Evolutionary conservation across 2,888 invertebrate genomes (phyloP).

Genomic region (Drosophila paramelanica): DNA sequence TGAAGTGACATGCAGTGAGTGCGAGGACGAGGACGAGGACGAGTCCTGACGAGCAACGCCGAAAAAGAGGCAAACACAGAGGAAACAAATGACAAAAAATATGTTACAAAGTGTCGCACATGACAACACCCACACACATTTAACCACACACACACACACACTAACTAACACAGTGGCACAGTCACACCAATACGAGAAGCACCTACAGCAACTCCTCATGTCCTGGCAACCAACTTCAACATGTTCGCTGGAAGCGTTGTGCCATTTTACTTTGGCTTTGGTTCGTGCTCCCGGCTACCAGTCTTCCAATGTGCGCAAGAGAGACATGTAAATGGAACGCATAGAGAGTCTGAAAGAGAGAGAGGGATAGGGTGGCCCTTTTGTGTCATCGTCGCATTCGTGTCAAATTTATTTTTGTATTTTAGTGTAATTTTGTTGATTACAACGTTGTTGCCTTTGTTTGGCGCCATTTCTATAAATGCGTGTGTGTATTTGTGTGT

Average conservation of each 20-base stretch:
- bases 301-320: background rate
- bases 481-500: slow-evolving; percentile 18
- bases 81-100: slow-evolving; percentile 78
- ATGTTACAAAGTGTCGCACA: slow-evolving; percentile 80
- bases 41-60: slow-evolving; percentile 67
- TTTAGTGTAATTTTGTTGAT: slow-evolving; percentile 79
- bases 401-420: slow-evolving; percentile 79
- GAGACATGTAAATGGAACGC: background rate
- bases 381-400: slow-evolving; percentile 77
- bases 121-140: slow-evolving; percentile 43
- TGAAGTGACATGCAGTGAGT: slow-evolving; percentile 37
- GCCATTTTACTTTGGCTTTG: slow-evolving; percentile 62
- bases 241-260: slow-evolving; percentile 65
- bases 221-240: slow-evolving; percentile 62
- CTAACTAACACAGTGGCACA: background rate
- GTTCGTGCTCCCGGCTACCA: slow-evolving; percentile 15
- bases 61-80: slow-evolving; percentile 68
- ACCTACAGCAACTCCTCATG: slow-evolving; percentile 49
- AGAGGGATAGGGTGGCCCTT: slow-evolving; percentile 35
- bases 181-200: slow-evolving; percentile 14
- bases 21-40: slow-evolving; percentile 7
- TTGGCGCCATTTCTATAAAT: slow-evolving; percentile 4
- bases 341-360: background rate
- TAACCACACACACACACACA: slow-evolving; percentile 8
- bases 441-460: slow-evolving; percentile 69